phyloP scores from a whole-genome alignment of 2,113 vertebrate genomes.

The Periophthalmodon schlosseri region DNA sequence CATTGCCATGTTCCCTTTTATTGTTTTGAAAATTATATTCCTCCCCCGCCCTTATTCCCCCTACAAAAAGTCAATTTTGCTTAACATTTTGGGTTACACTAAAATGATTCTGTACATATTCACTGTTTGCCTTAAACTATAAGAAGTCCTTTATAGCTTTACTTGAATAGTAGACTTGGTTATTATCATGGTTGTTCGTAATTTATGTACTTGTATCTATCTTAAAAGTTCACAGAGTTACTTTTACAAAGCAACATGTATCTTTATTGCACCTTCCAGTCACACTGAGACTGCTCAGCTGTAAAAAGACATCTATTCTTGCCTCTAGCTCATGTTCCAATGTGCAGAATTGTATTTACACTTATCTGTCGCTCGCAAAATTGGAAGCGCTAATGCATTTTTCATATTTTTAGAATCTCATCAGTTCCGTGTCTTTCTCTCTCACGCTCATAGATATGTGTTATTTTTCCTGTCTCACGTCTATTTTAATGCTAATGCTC shows the following conservation, averaged over 20 bases:
- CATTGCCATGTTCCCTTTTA: too few species aligned
- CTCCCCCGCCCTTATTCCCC: too few species aligned
- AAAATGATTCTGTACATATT: too few species aligned
- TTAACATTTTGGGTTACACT: too few species aligned
- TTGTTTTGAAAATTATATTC: too few species aligned
- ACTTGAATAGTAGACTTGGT: neutral
- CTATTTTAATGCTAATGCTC: slow-evolving; percentile 10
- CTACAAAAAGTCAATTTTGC: too few species aligned
- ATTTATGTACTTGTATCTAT: neutral
- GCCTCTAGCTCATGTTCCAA: slow-evolving; percentile 20
- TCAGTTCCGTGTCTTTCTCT: slow-evolving; percentile 17
- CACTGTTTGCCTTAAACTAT: too few species aligned
- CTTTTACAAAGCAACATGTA: neutral
- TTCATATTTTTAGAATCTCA: slow-evolving; percentile 35
- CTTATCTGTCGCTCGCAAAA: slow-evolving; percentile 29
- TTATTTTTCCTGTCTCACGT: slow-evolving; percentile 7
- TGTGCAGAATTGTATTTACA: slow-evolving; percentile 21
- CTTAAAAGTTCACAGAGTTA: neutral
- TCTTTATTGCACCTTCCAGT: neutral
- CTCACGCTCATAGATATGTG: neutral
- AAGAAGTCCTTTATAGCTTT: too few species aligned
- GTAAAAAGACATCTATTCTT: slow-evolving; percentile 32
- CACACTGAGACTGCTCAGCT: neutral
- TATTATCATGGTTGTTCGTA: too few species aligned
- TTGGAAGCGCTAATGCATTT: slow-evolving; percentile 47